Percentiles rank a stretch among this genome's conserved stretches.
phyloP scores from a whole-genome alignment of 2,797 vertebrate species.

The Oryzias dopingdopingensis region DNA sequence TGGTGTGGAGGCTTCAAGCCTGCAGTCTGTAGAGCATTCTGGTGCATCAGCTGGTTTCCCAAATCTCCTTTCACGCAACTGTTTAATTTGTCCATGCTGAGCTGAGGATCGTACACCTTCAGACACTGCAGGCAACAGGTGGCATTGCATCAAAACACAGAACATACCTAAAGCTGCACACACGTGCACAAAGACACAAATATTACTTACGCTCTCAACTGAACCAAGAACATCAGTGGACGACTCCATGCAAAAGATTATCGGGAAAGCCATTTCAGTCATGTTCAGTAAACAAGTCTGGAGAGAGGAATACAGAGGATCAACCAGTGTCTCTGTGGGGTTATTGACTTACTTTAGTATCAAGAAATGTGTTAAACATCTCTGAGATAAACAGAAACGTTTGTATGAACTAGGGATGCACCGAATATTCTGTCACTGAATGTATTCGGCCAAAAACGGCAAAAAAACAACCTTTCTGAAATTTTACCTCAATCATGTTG shows the following conservation, averaged over 20 bases:
- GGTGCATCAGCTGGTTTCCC: conserved; percentile 86
- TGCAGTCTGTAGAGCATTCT: conserved; percentile 79
- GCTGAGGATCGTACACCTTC: conserved; percentile 6
- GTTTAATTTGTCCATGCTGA: conserved; percentile 55
- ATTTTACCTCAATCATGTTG: conserved; percentile 89
- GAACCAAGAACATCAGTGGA: conserved; percentile 55
- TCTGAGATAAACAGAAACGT: no score
- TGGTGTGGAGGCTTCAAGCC: conserved; percentile 80
- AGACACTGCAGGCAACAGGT: no score
- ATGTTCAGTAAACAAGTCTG: conserved; percentile 83
- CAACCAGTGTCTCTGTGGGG: background rate
- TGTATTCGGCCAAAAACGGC: no score
- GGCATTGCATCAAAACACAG: no score
- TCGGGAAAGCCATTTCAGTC: conserved; percentile 10
- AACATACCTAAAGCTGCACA: conserved; percentile 55
- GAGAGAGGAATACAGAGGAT: background rate
- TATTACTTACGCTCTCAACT: conserved; percentile 62
- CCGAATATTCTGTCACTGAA: no score
- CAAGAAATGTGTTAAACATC: no score
- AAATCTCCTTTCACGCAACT: conserved; percentile 77
- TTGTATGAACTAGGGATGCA: no score
- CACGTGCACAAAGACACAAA: background rate
- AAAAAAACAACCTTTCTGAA: background rate
- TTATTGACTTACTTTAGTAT: no score
- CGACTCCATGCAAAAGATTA: conserved; percentile 86